Evolutionary conservation across 2,888 invertebrate genomes (phyloP), one percentile per base, ranked within the genome.

Genomic region (Dryomyza anilis): DNA sequence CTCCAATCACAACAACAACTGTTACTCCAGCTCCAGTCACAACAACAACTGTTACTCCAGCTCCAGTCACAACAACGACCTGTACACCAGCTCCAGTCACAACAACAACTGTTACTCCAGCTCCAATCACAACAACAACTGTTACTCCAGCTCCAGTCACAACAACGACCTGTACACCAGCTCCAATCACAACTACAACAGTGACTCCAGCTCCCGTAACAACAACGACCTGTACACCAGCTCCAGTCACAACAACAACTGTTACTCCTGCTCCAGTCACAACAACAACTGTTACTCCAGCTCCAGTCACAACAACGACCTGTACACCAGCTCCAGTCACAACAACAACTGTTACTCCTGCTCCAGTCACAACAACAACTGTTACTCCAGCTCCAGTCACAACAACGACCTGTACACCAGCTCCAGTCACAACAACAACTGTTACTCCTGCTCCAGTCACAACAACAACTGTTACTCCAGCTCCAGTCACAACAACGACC

Each of bases 21-120:
- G 30, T 50, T 3, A 60, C 67, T 1, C 27, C 57, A 0, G 58
- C 64, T 2, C 53, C 60, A 21, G 45, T 67, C 0, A 65, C 69
- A 0, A 52, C 59, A 7, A 66, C 53, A 0, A 69, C 67, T 2
- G 36, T 56, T 1, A 66, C 69, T 1, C 62, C 67, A 8, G 23
- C 61, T 0, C 60, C 57, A 3, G 25, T 57, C 3, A 36, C 57
- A 7, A 43, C 59, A 8, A 62, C 71, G 1, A 64, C 71, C 27
- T 64, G 69, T 16, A 64, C 66, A 2, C 36, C 59, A 0, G 48
- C 65, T 0, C 36, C 67, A 0, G 66, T 68, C 14, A 68, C 69
- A 4, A 19, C 67, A 5, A 53, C 63, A 3, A 50, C 63, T 23
- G 66, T 52, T 16, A 45, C 58, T 0, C 46, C 69, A 12, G 56